These are phyloP conservation scores for Dendrolimus kikuchii DNA, from an alignment of 1,140 invertebrate species.

Conservation along the genomic window DNA sequence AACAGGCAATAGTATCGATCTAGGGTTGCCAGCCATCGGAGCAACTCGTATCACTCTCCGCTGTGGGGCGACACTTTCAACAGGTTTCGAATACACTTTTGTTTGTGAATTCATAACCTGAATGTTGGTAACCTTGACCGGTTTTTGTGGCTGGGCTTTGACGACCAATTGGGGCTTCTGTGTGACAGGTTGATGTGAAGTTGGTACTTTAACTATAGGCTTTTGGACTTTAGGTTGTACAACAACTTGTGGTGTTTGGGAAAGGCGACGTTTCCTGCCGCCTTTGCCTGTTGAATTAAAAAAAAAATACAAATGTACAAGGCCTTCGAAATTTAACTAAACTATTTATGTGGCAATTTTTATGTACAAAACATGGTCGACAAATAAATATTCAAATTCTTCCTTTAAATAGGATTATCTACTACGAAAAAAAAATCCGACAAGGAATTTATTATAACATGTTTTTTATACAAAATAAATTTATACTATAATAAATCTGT, in stretches of 20 bases:
- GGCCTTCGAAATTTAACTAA: too few relatives aligned
- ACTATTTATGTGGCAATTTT: too few relatives aligned
- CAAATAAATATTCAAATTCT: too few relatives aligned
- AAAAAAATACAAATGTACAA: background rate
- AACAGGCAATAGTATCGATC: constrained; percentile 79
- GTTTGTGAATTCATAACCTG: constrained; percentile 58
- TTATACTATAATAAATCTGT: too few relatives aligned
- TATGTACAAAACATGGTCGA: too few relatives aligned
- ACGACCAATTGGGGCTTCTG: constrained; percentile 60
- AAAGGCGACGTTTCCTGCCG: constrained; percentile 58
- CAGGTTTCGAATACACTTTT: constrained; percentile 57
- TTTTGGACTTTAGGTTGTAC: constrained; percentile 63
- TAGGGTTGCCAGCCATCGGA: constrained; percentile 72
- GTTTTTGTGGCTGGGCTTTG: constrained; percentile 58
- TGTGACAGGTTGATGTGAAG: constrained; percentile 8
- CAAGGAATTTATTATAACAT: too few relatives aligned
- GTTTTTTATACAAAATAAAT: too few relatives aligned
- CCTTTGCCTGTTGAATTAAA: constrained; percentile 33
- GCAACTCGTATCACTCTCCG: constrained; percentile 72
- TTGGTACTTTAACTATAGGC: constrained; percentile 40
- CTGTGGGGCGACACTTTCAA: constrained; percentile 57
- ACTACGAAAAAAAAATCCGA: too few relatives aligned
- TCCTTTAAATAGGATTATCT: too few relatives aligned
- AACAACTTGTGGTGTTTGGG: constrained; percentile 43
- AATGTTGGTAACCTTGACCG: constrained; percentile 54